phyloP scores from a whole-genome alignment of 2,888 invertebrate species.

The Oxyteleia sp. region DNA sequence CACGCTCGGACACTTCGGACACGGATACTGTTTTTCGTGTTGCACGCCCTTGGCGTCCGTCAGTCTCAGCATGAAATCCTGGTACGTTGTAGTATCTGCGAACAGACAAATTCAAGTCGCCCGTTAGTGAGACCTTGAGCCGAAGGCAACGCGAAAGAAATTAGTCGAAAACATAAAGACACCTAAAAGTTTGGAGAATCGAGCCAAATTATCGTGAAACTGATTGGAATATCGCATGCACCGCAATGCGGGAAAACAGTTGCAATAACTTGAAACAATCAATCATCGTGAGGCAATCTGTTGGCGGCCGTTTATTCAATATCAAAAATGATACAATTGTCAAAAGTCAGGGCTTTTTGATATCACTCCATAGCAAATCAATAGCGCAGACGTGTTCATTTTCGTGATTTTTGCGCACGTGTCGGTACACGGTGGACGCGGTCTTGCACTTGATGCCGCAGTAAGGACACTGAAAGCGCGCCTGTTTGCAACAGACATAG shows the following conservation, averaged over 20 bases:
- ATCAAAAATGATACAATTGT: slow-evolving; percentile 33
- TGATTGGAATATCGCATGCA: slow-evolving; percentile 5
- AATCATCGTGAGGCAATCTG: neutral
- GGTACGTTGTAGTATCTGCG: slow-evolving; percentile 48
- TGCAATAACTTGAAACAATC: neutral
- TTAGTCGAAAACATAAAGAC: neutral
- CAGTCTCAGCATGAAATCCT: slow-evolving; percentile 20
- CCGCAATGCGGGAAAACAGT: neutral
- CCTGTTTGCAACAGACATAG: slow-evolving; percentile 77
- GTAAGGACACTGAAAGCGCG: slow-evolving; percentile 74
- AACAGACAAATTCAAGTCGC: slow-evolving; percentile 47
- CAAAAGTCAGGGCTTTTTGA: slow-evolving; percentile 19
- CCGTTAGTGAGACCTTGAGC: slow-evolving; percentile 24
- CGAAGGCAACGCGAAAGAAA: neutral
- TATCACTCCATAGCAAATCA: slow-evolving; percentile 28
- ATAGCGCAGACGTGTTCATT: slow-evolving; percentile 43
- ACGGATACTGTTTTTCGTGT: slow-evolving; percentile 65
- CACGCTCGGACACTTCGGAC: slow-evolving; percentile 76
- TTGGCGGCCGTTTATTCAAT: slow-evolving; percentile 27
- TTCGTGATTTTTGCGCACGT: slow-evolving; percentile 50
- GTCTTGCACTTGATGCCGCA: slow-evolving; percentile 59
- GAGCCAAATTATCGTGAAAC: neutral
- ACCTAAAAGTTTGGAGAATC: neutral
- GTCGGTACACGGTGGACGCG: slow-evolving; percentile 55
- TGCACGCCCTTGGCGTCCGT: slow-evolving; percentile 24